Evolutionary conservation across 2,797 vertebrate species (phyloP).

Genomic region (Scarus forsteni): DNA sequence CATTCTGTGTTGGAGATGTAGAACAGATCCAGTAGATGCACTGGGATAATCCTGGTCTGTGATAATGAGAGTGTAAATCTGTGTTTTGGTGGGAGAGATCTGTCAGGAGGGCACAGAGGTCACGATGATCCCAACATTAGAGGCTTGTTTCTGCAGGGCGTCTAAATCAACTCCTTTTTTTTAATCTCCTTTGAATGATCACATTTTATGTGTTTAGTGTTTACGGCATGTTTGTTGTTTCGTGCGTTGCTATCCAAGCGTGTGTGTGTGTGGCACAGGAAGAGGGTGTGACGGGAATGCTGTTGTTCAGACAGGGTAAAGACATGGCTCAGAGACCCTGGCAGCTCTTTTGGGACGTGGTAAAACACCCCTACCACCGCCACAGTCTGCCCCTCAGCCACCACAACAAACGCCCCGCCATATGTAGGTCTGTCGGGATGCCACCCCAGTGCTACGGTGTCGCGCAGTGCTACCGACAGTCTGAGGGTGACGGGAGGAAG

Average conservation of each 20-base stretch:
- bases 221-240: constrained; percentile 52
- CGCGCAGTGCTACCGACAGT: constrained; percentile 57
- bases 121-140: constrained; percentile 55
- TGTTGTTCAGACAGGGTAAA: constrained; percentile 61
- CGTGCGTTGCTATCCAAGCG: constrained; percentile 55
- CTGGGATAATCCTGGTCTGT: constrained; percentile 58
- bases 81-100: constrained; percentile 7
- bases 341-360: constrained; percentile 72
- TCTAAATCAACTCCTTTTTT: constrained; percentile 48
- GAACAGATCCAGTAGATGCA: constrained; percentile 61
- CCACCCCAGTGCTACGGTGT: constrained; percentile 70
- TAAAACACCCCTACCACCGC: constrained; percentile 64
- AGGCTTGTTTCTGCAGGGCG: constrained; percentile 37
- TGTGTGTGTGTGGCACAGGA: constrained; percentile 61
- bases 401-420: constrained; percentile 77
- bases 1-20: constrained; percentile 51
- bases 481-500: constrained; percentile 51
- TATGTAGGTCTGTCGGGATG: constrained; percentile 72
- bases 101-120: constrained; percentile 45
- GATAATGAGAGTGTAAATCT: constrained; percentile 65
- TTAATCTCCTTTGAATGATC: constrained; percentile 39
- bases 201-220: constrained; percentile 54
- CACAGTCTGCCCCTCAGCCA: constrained; percentile 55
- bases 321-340: constrained; percentile 62
- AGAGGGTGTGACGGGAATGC: constrained; percentile 67